A percentile compares a stretch with the other conserved stretches of the same genome.
Evolutionary conservation across 2,797 vertebrate species (phyloP).

Genomic region (Taenioides sp.): DNA sequence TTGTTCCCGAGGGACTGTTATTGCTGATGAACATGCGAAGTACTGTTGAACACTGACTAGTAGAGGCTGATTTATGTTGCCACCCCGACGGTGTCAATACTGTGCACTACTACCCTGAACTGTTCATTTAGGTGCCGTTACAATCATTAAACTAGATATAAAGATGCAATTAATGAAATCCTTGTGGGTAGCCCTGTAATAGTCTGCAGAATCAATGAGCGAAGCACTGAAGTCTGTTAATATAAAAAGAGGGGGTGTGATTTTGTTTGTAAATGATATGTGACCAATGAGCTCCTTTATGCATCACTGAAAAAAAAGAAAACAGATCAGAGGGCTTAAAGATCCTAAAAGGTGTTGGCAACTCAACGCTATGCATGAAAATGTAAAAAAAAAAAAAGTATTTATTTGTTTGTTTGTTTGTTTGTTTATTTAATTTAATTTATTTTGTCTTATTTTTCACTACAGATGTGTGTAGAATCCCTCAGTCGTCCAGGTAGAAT

Average conservation of each 20-base stretch:
- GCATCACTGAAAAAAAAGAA: too few relatives aligned
- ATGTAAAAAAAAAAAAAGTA: too few relatives aligned
- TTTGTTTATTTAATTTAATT: background rate
- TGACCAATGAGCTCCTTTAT: too few relatives aligned
- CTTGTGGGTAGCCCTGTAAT: background rate
- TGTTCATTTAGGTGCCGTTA: background rate
- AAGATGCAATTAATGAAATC: background rate
- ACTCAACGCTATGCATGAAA: too few relatives aligned
- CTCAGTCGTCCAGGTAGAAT: too few relatives aligned
- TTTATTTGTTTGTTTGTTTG: background rate
- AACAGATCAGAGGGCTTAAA: too few relatives aligned
- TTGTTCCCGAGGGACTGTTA: background rate
- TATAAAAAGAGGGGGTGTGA: too few relatives aligned
- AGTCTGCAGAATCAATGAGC: background rate
- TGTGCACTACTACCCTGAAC: background rate
- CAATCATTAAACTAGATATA: background rate
- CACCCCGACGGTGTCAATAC: background rate
- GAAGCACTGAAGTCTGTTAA: too few relatives aligned
- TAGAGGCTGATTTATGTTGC: constrained; percentile 3
- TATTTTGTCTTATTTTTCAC: too few relatives aligned
- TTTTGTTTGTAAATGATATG: too few relatives aligned
- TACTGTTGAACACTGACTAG: background rate
- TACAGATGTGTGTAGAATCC: too few relatives aligned
- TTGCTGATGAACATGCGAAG: background rate
- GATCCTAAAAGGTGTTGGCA: too few relatives aligned